phyloP scores from a whole-genome alignment of 1,140 invertebrate genomes.

The Teleopsis dalmanni region DNA sequence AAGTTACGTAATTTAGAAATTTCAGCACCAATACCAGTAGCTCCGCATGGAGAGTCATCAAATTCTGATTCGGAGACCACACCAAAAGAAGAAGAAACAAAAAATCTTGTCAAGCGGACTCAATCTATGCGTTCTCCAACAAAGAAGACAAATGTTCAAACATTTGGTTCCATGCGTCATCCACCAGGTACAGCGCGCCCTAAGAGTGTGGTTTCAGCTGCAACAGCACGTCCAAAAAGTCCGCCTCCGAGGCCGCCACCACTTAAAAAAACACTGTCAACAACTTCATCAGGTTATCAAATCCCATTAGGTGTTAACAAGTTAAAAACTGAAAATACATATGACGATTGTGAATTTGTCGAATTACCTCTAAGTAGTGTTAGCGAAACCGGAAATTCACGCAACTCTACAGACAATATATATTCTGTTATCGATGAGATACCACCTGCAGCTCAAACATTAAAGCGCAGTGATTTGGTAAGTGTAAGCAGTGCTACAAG shows the following conservation, averaged over 20 bases:
- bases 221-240: slow-evolving; percentile 51
- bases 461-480: slow-evolving; percentile 37
- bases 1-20: slow-evolving; percentile 68
- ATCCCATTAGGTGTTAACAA: slow-evolving; percentile 45
- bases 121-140: slow-evolving; percentile 66
- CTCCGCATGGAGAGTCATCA: slow-evolving; percentile 29
- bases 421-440: slow-evolving; percentile 79
- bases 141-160: slow-evolving; percentile 52
- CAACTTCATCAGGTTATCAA: slow-evolving; percentile 34
- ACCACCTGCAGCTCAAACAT: slow-evolving; percentile 41
- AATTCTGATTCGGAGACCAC: slow-evolving; percentile 39
- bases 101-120: slow-evolving; percentile 54
- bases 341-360: slow-evolving; percentile 69
- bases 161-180: slow-evolving; percentile 68
- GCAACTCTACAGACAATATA: slow-evolving; percentile 62
- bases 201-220: slow-evolving; percentile 53
- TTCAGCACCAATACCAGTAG: slow-evolving; percentile 62
- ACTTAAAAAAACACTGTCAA: slow-evolving; percentile 41
- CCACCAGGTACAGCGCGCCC: slow-evolving; percentile 55
- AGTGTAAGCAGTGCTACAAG: slow-evolving; percentile 41
- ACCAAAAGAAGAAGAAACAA: slow-evolving; percentile 34
- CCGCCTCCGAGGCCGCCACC: slow-evolving; percentile 50
- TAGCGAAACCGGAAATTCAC: slow-evolving; percentile 47
- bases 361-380: slow-evolving; percentile 56
- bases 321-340: slow-evolving; percentile 48